Evolutionary conservation across 2,888 invertebrate genomes (phyloP).

Genomic region (Clunio marinus): DNA sequence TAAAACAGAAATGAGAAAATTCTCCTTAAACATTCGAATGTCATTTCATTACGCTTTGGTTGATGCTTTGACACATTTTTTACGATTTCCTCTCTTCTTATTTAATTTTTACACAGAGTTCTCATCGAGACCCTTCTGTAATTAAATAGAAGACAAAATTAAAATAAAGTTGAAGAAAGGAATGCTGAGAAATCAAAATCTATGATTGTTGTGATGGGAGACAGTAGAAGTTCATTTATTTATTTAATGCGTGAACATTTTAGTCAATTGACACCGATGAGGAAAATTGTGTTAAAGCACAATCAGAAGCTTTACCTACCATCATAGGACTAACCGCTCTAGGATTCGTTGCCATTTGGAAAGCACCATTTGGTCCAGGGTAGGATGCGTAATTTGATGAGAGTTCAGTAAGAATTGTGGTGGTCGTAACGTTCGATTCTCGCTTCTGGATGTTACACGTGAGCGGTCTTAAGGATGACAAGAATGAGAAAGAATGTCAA

Average conservation of each 20-base stretch:
- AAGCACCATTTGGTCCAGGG: constrained; percentile 49
- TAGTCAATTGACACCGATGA: background rate
- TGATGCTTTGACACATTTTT: background rate
- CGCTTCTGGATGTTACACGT: constrained; percentile 24
- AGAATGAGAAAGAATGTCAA: background rate
- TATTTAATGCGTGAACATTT: background rate
- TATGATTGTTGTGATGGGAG: background rate
- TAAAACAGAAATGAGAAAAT: background rate
- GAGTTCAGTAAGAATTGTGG: constrained; percentile 21
- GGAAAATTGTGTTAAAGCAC: too few species aligned
- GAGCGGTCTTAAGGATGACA: constrained; percentile 3
- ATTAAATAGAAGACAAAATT: constrained; percentile 8
- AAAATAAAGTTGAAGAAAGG: too few species aligned
- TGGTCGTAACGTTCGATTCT: constrained; percentile 35
- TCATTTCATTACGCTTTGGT: background rate
- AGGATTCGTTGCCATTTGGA: constrained; percentile 48
- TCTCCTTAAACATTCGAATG: background rate
- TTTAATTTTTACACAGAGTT: constrained; percentile 50
- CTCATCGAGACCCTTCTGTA: constrained; percentile 49
- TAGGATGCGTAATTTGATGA: constrained; percentile 39
- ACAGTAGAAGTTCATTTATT: background rate
- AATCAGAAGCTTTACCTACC: too few species aligned
- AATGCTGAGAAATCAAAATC: background rate
- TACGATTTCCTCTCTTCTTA: background rate
- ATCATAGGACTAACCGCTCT: constrained; percentile 50